These are phyloP conservation scores for Strix aluco DNA, from an alignment of 2,113 vertebrate species.

Conservation along the genomic window DNA sequence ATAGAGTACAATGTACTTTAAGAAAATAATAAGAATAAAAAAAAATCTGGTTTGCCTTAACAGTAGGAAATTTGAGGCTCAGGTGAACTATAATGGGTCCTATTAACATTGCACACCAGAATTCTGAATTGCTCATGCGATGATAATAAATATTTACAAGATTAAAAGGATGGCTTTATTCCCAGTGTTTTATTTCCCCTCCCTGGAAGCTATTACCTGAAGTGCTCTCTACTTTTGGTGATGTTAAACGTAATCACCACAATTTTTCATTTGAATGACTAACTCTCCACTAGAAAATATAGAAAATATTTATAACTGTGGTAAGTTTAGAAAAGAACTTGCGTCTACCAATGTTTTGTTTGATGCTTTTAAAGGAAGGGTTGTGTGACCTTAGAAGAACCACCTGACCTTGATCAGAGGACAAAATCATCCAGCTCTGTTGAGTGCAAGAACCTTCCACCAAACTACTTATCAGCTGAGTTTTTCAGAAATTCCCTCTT, in stretches of 20 bases:
- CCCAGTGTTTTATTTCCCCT: constrained; percentile 1
- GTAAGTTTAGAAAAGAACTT: neutral
- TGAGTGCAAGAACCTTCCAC: neutral
- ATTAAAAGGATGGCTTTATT: neutral
- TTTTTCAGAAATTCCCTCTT: neutral
- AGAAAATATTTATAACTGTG: neutral
- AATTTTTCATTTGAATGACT: neutral
- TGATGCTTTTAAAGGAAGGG: neutral
- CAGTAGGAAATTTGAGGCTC: neutral
- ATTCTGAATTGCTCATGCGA: neutral
- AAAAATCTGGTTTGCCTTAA: neutral
- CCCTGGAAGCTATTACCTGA: constrained; percentile 25
- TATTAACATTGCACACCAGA: neutral
- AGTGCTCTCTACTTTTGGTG: neutral
- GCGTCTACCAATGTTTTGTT: neutral
- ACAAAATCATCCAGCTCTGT: neutral
- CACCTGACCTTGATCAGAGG: neutral
- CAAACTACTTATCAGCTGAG: neutral
- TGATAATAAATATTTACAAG: neutral
- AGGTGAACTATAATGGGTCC: neutral
- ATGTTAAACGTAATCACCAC: neutral
- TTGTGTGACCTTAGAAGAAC: neutral
- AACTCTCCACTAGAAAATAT: neutral
- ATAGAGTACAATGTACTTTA: neutral
- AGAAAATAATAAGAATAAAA: neutral